These are phyloP conservation scores for Trachymyrmex septentrionalis DNA, from an alignment of 1,140 invertebrate species.

Conservation along the genomic window DNA sequence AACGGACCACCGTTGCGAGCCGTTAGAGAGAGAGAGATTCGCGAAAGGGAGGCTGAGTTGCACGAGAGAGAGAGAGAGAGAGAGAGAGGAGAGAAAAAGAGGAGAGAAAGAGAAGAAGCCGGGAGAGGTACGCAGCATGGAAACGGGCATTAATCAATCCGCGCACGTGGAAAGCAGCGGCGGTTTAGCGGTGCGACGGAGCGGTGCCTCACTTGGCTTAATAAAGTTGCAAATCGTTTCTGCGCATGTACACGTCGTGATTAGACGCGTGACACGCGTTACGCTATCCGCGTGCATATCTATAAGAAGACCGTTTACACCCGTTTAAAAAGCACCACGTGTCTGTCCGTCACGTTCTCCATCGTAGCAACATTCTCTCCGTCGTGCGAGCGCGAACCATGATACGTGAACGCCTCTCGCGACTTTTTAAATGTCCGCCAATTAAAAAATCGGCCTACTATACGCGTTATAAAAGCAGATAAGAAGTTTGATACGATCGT, in stretches of 20 bases:
- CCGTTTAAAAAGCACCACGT: slow-evolving; percentile 46
- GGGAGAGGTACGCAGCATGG: slow-evolving; percentile 63
- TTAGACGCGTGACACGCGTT: slow-evolving; percentile 61
- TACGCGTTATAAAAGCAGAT: neutral
- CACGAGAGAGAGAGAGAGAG: neutral
- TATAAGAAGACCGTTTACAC: slow-evolving; percentile 38
- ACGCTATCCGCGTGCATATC: slow-evolving; percentile 53
- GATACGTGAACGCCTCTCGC: slow-evolving; percentile 19
- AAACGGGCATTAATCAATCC: slow-evolving; percentile 78
- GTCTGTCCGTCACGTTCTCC: slow-evolving; percentile 37
- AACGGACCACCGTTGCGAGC: slow-evolving; percentile 72
- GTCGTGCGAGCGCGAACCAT: neutral
- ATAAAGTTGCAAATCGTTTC: slow-evolving; percentile 69
- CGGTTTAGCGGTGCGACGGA: slow-evolving; percentile 50
- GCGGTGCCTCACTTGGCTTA: slow-evolving; percentile 61
- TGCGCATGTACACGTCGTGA: slow-evolving; percentile 54
- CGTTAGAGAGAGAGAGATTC: slow-evolving; percentile 66
- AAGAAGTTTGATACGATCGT: neutral
- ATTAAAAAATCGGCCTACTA: slow-evolving; percentile 15
- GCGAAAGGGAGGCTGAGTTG: slow-evolving; percentile 53
- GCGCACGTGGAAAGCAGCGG: slow-evolving; percentile 72
- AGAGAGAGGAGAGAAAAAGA: neutral
- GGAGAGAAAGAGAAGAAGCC: slow-evolving; percentile 14
- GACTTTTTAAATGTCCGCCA: slow-evolving; percentile 7
- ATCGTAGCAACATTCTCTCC: slow-evolving; percentile 7